Evolutionary conservation across 2,797 vertebrate genomes (phyloP).

Genomic region (Pelochelys cantorii): DNA sequence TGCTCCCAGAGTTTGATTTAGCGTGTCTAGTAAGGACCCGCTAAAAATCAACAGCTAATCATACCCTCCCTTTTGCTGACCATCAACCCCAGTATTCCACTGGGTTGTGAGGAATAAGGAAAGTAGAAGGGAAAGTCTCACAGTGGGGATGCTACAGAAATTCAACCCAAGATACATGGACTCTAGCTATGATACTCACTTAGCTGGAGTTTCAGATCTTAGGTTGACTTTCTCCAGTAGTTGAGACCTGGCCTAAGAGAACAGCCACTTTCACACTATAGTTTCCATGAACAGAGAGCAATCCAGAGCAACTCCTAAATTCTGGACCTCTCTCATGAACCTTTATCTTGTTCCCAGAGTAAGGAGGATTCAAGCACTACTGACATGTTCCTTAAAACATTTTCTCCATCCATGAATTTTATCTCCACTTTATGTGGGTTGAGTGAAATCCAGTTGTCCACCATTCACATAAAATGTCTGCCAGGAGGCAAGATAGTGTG

Average conservation of each 20-base stretch:
- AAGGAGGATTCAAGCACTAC: conserved; percentile 45
- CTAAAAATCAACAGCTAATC: too few species aligned
- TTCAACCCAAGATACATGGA: too few species aligned
- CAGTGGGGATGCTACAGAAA: too few species aligned
- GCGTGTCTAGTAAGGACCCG: too few species aligned
- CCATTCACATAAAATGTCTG: conserved; percentile 28
- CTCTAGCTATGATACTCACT: too few species aligned
- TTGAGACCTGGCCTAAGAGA: neutral
- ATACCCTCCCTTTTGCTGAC: too few species aligned
- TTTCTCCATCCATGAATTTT: conserved; percentile 57
- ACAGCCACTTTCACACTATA: neutral
- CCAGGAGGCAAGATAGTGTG: conserved; percentile 19
- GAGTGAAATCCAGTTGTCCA: conserved; percentile 22
- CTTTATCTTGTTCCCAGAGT: conserved; percentile 33
- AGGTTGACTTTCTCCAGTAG: too few species aligned
- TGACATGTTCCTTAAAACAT: conserved; percentile 58
- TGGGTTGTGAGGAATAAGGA: too few species aligned
- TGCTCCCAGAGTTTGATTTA: too few species aligned
- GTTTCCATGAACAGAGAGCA: neutral
- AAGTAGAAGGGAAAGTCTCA: too few species aligned
- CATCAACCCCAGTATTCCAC: too few species aligned
- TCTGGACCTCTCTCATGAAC: conserved; percentile 25
- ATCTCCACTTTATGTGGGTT: neutral
- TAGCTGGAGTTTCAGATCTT: too few species aligned
- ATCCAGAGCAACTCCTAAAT: conserved; percentile 6